Conservation (phyloP, 2,113 vertebrate species). For the Zosterops hypoxanthus region DNA sequence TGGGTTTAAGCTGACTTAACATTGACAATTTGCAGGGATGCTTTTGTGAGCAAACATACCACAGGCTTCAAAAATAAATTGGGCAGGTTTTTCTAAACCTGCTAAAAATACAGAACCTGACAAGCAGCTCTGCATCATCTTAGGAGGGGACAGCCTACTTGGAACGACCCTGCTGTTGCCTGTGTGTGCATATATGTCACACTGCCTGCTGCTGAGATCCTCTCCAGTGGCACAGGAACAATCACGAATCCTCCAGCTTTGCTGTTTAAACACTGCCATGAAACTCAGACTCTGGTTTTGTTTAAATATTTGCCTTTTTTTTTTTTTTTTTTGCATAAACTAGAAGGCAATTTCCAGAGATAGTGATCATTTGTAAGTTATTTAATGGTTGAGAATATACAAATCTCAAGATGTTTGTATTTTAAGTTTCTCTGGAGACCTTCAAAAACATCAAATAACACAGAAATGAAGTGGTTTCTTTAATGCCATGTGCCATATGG, state of each 20-base stretch:
- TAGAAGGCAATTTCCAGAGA: slow-evolving; percentile 57
- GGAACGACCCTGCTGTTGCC: accelerated
- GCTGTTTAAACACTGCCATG: slow-evolving; percentile 31
- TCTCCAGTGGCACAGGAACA: background rate
- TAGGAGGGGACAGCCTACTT: background rate
- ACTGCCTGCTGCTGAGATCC: background rate
- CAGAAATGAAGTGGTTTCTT: slow-evolving; percentile 39
- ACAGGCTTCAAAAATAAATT: slow-evolving; percentile 19
- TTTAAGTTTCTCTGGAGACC: slow-evolving; percentile 61
- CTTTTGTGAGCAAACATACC: background rate
- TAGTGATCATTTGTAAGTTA: slow-evolving; percentile 38
- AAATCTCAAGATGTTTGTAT: slow-evolving; percentile 48
- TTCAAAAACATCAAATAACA: slow-evolving; percentile 44
- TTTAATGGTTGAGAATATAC: slow-evolving; percentile 44
- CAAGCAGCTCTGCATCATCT: background rate
- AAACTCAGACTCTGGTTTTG: slow-evolving; percentile 28
- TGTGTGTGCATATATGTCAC: accelerated
- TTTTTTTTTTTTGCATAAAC: background rate
- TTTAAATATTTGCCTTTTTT: slow-evolving; percentile 35
- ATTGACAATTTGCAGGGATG: background rate
- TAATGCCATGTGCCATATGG: background rate
- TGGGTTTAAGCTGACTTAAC: background rate
- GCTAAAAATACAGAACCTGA: slow-evolving; percentile 10
- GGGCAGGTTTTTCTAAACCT: slow-evolving; percentile 16
- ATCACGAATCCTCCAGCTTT: background rate